A percentile compares a stretch with the other conserved stretches of the same genome.
Evolutionary conservation across 2,797 vertebrate genomes (phyloP).

Genomic region (Pristis pectinata): DNA sequence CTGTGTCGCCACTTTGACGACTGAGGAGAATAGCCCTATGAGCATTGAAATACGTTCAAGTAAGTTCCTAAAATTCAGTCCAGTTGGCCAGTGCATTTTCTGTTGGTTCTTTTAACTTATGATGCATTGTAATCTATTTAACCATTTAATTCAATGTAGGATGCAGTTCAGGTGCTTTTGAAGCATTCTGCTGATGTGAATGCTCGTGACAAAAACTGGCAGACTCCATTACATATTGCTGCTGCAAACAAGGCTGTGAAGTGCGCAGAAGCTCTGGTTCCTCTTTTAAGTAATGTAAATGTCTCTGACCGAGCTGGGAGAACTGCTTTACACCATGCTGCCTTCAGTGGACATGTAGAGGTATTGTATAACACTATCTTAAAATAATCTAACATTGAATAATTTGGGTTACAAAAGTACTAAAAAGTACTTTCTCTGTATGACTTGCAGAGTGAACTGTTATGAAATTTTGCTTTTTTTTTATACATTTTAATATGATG

Average conservation of each 20-base stretch:
- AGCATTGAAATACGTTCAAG: neutral
- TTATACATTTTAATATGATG: neutral
- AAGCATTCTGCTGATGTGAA: constrained; percentile 97
- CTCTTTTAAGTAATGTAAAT: constrained; percentile 91
- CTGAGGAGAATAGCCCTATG: neutral
- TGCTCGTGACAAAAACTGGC: constrained; percentile 96
- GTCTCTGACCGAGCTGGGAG: constrained; percentile 91
- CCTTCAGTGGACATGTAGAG: constrained; percentile 94
- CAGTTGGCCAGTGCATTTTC: neutral
- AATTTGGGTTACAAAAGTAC: neutral
- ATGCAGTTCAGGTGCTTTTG: constrained; percentile 92
- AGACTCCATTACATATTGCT: constrained; percentile 92
- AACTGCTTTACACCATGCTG: constrained; percentile 89
- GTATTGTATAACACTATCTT: constrained; percentile 50
- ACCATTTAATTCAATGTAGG: constrained; percentile 53
- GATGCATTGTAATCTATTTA: neutral
- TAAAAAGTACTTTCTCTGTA: neutral
- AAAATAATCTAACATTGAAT: neutral
- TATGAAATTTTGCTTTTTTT: neutral
- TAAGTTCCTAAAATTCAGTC: neutral
- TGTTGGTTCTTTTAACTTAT: neutral
- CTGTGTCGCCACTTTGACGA: neutral
- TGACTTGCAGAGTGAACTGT: neutral
- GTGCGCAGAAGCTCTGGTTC: constrained; percentile 89
- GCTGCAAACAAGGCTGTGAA: constrained; percentile 93